Evolutionary conservation across 37 sponge, comb jelly and placozoan species (phyloP).

Genomic region (Spongilla lacustris): DNA sequence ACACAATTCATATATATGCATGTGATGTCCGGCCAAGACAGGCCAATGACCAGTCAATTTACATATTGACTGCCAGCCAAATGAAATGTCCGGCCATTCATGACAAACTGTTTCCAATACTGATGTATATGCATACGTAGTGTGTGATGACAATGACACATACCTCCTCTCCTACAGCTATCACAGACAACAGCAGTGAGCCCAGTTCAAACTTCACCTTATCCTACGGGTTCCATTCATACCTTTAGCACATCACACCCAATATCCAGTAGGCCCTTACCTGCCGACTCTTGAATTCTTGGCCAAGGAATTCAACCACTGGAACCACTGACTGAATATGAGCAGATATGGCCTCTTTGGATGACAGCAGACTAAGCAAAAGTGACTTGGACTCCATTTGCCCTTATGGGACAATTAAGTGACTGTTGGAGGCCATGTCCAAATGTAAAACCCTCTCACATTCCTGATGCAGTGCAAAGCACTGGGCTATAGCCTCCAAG

Average conservation of each 20-base stretch:
- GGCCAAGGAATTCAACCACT: constrained; percentile 18
- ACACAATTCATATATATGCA: no score
- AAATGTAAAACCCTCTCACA: background rate
- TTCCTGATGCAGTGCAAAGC: background rate
- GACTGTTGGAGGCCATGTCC: background rate
- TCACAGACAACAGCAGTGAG: constrained; percentile 14
- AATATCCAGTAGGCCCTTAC: background rate
- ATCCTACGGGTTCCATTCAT: constrained; percentile 26
- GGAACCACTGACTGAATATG: background rate
- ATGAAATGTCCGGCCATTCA: no score
- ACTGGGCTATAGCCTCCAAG: constrained; percentile 24
- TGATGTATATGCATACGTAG: no score
- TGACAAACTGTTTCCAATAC: no score
- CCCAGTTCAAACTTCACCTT: constrained; percentile 58
- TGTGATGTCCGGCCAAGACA: no score
- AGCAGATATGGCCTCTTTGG: background rate
- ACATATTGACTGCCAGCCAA: no score
- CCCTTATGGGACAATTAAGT: background rate
- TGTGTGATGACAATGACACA: background rate
- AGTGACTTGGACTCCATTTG: background rate
- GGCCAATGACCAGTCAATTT: no score
- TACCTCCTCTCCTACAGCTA: constrained; percentile 1
- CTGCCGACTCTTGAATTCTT: constrained; percentile 42
- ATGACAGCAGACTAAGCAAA: constrained; percentile 1
- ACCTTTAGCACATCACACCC: background rate